phyloP scores from a whole-genome alignment of 2,797 vertebrate genomes.

The Psittacula derbiana region DNA sequence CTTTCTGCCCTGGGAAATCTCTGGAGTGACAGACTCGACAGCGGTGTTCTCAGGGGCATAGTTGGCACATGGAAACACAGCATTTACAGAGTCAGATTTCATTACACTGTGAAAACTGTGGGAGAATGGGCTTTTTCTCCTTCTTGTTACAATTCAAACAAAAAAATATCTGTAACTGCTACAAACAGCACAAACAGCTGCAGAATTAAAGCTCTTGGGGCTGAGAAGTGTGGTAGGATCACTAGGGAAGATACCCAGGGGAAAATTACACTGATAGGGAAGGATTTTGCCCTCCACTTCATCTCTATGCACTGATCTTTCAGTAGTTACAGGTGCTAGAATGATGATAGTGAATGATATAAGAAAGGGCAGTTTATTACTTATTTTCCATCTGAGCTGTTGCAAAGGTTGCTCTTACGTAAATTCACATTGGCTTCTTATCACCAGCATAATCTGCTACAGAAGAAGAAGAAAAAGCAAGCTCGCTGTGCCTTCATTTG shows the following conservation, averaged over 20 bases:
- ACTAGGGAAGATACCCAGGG: background rate
- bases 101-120: background rate
- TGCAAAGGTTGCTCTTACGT: constrained; percentile 46
- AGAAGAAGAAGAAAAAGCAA: background rate
- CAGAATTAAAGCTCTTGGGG: background rate
- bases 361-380: background rate
- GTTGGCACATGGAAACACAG: background rate
- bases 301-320: background rate
- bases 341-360: background rate
- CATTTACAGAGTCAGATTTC: background rate
- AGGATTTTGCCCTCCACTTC: background rate
- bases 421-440: constrained; percentile 27
- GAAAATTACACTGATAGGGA: fast-evolving
- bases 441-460: background rate
- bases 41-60: background rate
- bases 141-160: background rate
- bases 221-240: fast-evolving
- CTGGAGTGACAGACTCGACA: background rate
- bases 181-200: background rate
- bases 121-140: background rate
- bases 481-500: background rate
- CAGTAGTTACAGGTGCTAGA: background rate
- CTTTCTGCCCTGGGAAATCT: background rate
- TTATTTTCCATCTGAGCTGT: constrained; percentile 10
- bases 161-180: background rate